phyloP scores from a whole-genome alignment of 2,113 vertebrate genomes.

The Blennius ocellaris region DNA sequence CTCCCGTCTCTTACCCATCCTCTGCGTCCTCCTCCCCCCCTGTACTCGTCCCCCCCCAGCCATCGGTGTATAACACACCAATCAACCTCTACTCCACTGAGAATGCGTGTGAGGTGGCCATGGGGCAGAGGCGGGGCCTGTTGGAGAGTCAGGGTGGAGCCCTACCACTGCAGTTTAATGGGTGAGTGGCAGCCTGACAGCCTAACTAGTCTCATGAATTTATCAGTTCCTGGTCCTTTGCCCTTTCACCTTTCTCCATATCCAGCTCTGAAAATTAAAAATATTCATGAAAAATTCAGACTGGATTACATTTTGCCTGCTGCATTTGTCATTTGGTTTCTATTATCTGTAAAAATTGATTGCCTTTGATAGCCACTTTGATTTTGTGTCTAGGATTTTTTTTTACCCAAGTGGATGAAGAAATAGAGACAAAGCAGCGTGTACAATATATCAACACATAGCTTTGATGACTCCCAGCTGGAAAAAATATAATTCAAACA shows the following conservation, averaged over 20 bases:
- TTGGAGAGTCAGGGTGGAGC: conserved; percentile 89
- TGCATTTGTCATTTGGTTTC: too few relatives aligned
- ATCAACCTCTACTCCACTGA: conserved; percentile 85
- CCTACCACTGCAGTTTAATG: conserved; percentile 88
- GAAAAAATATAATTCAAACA: too few relatives aligned
- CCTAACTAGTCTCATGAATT: conserved; percentile 20
- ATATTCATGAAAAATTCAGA: too few relatives aligned
- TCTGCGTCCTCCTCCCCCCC: conserved; percentile 70
- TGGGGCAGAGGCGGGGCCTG: conserved; percentile 91
- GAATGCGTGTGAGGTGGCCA: conserved; percentile 89
- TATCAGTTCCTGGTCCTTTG: background rate
- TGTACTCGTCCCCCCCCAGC: conserved; percentile 88
- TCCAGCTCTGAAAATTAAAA: too few relatives aligned
- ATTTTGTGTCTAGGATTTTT: too few relatives aligned
- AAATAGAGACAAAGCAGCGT: too few relatives aligned
- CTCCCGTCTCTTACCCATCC: conserved; percentile 76
- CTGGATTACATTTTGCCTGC: too few relatives aligned
- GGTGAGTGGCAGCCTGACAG: conserved; percentile 89
- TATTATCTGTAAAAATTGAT: too few relatives aligned
- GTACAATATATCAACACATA: too few relatives aligned
- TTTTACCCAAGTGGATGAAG: too few relatives aligned
- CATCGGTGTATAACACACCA: conserved; percentile 85
- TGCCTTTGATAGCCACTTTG: too few relatives aligned
- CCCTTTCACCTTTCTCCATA: background rate
- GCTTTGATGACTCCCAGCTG: too few relatives aligned